Evolutionary conservation across 2,888 invertebrate genomes (phyloP), one percentile per base, ranked within the genome.

Genomic region (Coelogynopora nodosa): DNA sequence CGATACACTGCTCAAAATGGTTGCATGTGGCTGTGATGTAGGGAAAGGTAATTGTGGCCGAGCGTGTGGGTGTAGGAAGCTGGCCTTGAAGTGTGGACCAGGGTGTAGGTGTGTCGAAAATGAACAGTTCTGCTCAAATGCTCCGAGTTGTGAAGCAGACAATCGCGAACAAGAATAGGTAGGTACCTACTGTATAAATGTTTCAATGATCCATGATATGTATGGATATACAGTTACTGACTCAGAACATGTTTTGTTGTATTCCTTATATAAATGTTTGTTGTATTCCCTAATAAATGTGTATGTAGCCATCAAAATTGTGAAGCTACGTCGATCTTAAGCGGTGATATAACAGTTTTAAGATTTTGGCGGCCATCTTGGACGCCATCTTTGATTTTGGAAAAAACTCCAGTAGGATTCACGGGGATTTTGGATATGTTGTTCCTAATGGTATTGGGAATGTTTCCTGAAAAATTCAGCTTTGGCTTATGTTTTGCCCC

Each of bases 1-100:
- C 74, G 74, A 74, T 74, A 74, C 74, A 74, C 74, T 74, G 74
- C 74, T 74, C 74, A 74, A 74, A 74, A 74, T 74, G 74, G 74
- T 74, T 74, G 74, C 74, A 74, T 74, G 74, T 74, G 74, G 74
- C 74, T 74, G 74, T 74, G 74, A 74, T 74, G 18, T 74, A 74
- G 74, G 74, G 74, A 74, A 74, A 74, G 74, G 74, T 74, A 74
- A 74, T 74, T 74, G 74, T 74, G 74, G 74, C 74, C 27, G 74
- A 74, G 74, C 74, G 74, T 74, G 74, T 74, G 74, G 74, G 74
- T 74, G 74, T 74, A 74, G 74, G 74, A 74, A 74, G 74, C 74
- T 74, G 74, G 74, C 74, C 74, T 74, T 74, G 74, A 74, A 74
- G 74, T 74, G 74, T 74, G 74, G 74, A 74, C 74, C 74, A 74